Evolutionary conservation across 2,797 vertebrate species (phyloP), one percentile per base, ranked within the genome.

Genomic region (Characodon lateralis): DNA sequence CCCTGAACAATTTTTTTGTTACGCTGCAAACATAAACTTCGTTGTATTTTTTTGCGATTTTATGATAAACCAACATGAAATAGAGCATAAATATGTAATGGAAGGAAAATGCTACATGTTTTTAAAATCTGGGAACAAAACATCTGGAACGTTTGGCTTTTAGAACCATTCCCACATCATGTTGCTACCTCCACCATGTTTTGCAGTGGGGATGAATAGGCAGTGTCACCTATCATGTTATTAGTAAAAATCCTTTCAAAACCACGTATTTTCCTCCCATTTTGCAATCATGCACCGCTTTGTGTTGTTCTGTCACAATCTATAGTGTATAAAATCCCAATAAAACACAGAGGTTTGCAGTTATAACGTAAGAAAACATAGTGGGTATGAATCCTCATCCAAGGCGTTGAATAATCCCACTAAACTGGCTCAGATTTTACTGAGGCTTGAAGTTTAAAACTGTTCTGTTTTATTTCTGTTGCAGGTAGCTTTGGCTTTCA

Each of bases 401-500:
- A 69, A 69, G 66, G 66, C 41, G 26, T 69, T 14, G 43, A 46
- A 26, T 48, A 1, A 43, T 59, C 76, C 72, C 79, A 82, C 73
- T 70, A 58, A 81, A 73, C 82, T 35, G 74, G 53, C 66, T 83
- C 74, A 78, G 78, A 74, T 83, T 81, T 72, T 77, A 82, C 72
- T 63, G 73, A 85, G 3, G 28, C 74, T 75, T 63, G 24, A 41
- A 43, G 69, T 74, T 46, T 71, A 73, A 63, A 76, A 71, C 73
- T 78, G 80, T 41, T 75, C 48, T 80, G 74, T 80, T 59, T 78
- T 8, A 26, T 73, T 79, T 73, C 39, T 65, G 85, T 78, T 58
- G 43, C 72, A 61, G 46, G 72, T 74, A 50, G 75, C 78, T 85
- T 43, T 72, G 70, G 55, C 65, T 63, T 66, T 77, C 53, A 53